Evolutionary conservation across 2,888 invertebrate genomes (phyloP), one percentile per base, ranked within the genome.

Genomic region (Criorhina ranunculi): DNA sequence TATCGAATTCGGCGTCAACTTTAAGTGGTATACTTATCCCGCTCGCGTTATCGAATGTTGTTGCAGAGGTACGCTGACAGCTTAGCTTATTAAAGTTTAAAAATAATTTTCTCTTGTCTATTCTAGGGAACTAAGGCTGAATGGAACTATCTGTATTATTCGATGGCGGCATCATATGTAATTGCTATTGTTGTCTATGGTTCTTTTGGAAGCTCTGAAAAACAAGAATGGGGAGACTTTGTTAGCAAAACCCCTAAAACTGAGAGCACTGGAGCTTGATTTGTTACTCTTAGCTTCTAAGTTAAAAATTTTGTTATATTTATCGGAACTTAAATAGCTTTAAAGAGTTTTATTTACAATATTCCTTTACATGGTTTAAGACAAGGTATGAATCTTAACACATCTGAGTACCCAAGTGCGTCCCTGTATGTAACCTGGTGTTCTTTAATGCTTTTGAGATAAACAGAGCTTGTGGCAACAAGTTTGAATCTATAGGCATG

Each of bases 11-110:
- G 12, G 87, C 92, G 66, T 92, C 91, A 0, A 91, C 91, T 15
- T 80, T 92, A 2, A 90, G 92, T 42, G 93, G 93, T 8, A 91
- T 92, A 80, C 55, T 92, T 2, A 90, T 91, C 3, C 92, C 93
- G 0, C 83, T 90, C 0, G 86, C 90, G 2, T 90, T 93, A 31
- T 90, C 91, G 2, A 78, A 86, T n/a, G 69, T 92, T 33, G 91
- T 91, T 5, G 88, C 89, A 19, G 88, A 90, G 62, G 92, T 92
- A 88, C 88, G 88, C 66, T n/a, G 19, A 6, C 24, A 3, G 0
- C 77, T 44, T 53, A 29, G 24, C 8, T 12, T 55, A 51, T 12
- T 17, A 12, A 0, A 12, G n/a, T 12, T n/a, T 44, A 5, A 0
- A 44, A 62, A 24, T 2, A 37, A 33, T 3, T 4, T 37, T 62